Percentiles rank a stretch among this genome's conserved stretches.
Conservation (phyloP, 2,113 vertebrate species). For the Onychorhynchus coronatus region DNA sequence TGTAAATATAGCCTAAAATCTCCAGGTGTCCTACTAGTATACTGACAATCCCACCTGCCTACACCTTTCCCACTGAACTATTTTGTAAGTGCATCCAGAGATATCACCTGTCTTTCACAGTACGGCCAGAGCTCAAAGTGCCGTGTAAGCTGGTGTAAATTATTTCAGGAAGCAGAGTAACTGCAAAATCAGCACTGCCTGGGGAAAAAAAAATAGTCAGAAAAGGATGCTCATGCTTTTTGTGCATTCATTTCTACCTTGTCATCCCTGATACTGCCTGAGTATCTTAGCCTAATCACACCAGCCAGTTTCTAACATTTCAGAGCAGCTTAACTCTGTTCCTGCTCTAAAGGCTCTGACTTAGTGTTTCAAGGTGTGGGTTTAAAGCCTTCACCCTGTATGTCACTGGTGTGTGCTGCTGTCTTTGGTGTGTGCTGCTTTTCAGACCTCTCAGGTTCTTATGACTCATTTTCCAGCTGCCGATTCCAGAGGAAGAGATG, state of each 20-base stretch:
- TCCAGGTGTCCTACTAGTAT: background rate
- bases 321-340: background rate
- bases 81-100: background rate
- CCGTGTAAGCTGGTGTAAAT: constrained; percentile 1
- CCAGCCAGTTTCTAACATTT: background rate
- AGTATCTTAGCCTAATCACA: fast-evolving
- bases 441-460: background rate
- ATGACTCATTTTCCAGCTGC: constrained; percentile 53
- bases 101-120: background rate
- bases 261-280: background rate
- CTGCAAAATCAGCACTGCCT: background rate
- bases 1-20: background rate
- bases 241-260: background rate
- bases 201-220: background rate
- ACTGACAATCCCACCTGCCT: background rate
- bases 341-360: background rate
- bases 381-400: background rate
- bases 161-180: background rate
- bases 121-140: background rate
- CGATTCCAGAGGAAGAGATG: constrained; percentile 34
- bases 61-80: background rate
- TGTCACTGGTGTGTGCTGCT: background rate
- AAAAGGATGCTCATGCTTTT: background rate
- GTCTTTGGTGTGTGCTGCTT: background rate
- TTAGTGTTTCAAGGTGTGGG: background rate